A percentile compares a stretch with the other conserved stretches of the same genome.
phyloP scores from a whole-genome alignment of 2,888 invertebrate species.

The Microctonus hyperodae region DNA sequence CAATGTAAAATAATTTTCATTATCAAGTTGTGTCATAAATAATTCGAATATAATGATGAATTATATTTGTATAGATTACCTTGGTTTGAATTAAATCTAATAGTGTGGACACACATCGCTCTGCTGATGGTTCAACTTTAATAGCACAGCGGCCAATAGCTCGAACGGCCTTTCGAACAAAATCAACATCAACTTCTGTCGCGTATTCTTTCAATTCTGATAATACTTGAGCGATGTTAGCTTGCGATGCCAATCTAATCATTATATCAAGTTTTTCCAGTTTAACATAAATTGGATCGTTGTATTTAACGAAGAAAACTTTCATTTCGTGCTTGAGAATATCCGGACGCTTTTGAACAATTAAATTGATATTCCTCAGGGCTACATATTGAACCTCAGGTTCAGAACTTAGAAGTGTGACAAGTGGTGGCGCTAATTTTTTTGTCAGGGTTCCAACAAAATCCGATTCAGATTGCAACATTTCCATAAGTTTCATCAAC shows the following conservation, averaged over 20 bases:
- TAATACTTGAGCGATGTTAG: constrained; percentile 97
- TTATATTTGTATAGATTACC: constrained; percentile 67
- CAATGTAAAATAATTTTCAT: background rate
- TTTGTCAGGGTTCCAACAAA: constrained; percentile 93
- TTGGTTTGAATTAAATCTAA: constrained; percentile 99
- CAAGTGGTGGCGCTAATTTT: constrained; percentile 98
- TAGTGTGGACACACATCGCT: constrained; percentile 96
- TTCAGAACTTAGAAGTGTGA: constrained; percentile 96
- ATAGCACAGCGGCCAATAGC: constrained; percentile 99
- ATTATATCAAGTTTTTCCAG: constrained; percentile 98
- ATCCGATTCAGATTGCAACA: constrained; percentile 92
- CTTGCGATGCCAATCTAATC: constrained; percentile 97
- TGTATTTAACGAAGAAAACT: constrained; percentile 99
- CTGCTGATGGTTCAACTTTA: constrained; percentile 96
- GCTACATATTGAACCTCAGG: constrained; percentile 99
- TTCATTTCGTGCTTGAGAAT: constrained; percentile 99
- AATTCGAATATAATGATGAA: no score
- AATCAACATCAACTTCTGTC: constrained; percentile 99
- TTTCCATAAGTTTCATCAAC: constrained; percentile 98
- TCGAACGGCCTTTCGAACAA: constrained; percentile 97
- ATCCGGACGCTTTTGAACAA: constrained; percentile 98
- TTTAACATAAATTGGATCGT: constrained; percentile 99
- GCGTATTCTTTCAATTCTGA: constrained; percentile 99
- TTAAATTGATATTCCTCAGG: constrained; percentile 96
- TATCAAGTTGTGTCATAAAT: no score